Evolutionary conservation across 1,140 invertebrate species (phyloP).

Genomic region (Macrotrachela quadricornifera): DNA sequence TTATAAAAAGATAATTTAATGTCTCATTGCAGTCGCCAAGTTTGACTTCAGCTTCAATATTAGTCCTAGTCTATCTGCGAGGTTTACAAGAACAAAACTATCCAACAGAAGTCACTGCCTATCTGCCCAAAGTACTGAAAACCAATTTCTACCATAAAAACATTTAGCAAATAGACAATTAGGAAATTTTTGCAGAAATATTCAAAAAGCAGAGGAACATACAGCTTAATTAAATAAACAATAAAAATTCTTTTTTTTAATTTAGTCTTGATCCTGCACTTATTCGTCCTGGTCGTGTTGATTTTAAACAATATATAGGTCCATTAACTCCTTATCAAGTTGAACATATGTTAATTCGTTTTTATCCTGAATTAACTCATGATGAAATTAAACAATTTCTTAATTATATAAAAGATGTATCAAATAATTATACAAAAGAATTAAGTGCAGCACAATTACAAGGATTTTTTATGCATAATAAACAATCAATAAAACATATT

Average conservation of each 20-base stretch:
- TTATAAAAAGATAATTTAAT: too few relatives aligned
- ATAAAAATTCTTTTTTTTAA: slow-evolving; percentile 13
- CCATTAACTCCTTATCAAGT: slow-evolving; percentile 60
- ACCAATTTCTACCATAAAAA: too few relatives aligned
- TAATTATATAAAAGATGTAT: slow-evolving; percentile 41
- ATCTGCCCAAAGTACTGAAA: too few relatives aligned
- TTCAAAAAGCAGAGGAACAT: neutral
- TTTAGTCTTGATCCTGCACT: slow-evolving; percentile 70
- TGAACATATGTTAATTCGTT: slow-evolving; percentile 65
- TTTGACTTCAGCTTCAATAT: too few relatives aligned
- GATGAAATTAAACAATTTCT: slow-evolving; percentile 32
- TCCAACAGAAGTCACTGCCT: too few relatives aligned
- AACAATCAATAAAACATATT: slow-evolving; percentile 28
- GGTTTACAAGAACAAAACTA: too few relatives aligned
- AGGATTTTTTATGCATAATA: slow-evolving; percentile 69
- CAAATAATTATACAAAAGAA: slow-evolving; percentile 22
- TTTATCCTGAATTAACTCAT: slow-evolving; percentile 49
- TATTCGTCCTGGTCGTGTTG: slow-evolving; percentile 83
- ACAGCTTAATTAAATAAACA: neutral
- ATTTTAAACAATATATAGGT: slow-evolving; percentile 72
- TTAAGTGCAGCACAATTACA: slow-evolving; percentile 80
- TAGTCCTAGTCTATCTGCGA: too few relatives aligned
- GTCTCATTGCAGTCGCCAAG: too few relatives aligned
- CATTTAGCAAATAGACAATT: too few relatives aligned
- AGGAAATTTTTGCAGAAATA: neutral